A percentile compares a stretch with the other conserved stretches of the same genome.
These are phyloP conservation scores for Zoanthus sociatus DNA, from an alignment of 92 coral and sea anemone genomes.

Conservation along the genomic window DNA sequence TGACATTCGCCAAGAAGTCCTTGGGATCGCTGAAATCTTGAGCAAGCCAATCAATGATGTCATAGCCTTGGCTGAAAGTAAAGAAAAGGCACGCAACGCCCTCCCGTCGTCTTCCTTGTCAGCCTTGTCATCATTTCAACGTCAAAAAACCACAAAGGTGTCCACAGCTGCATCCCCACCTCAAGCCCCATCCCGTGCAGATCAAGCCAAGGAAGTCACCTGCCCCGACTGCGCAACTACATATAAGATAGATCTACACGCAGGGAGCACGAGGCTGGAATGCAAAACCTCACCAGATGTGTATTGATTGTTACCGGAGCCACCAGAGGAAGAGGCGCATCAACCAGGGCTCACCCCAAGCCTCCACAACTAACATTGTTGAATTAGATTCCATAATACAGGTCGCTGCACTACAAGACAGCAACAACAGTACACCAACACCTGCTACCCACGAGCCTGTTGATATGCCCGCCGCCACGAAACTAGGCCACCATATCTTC, in stretches of 20 bases:
- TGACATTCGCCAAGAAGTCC: slow-evolving; percentile 67
- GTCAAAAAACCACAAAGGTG: background rate
- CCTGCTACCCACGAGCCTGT: background rate
- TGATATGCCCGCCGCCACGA: slow-evolving; percentile 6
- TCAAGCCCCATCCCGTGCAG: slow-evolving; percentile 39
- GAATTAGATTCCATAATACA: slow-evolving; percentile 50
- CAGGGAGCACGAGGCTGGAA: slow-evolving; percentile 74
- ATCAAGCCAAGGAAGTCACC: slow-evolving; percentile 36
- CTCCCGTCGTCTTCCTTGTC: slow-evolving; percentile 68
- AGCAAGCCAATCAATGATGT: slow-evolving; percentile 62
- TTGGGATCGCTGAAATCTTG: slow-evolving; percentile 52
- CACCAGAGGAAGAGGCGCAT: slow-evolving; percentile 28
- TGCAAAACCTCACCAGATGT: slow-evolving; percentile 61
- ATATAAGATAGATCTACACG: slow-evolving; percentile 64
- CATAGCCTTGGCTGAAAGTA: slow-evolving; percentile 68
- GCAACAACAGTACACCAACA: background rate
- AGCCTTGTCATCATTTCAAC: slow-evolving; percentile 55
- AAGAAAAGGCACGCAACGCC: slow-evolving; percentile 79
- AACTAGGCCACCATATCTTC: background rate
- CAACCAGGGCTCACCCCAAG: background rate
- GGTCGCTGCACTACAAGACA: slow-evolving; percentile 33
- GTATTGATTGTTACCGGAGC: slow-evolving; percentile 62
- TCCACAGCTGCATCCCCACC: background rate
- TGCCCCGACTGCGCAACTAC: slow-evolving; percentile 61
- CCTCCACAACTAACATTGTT: slow-evolving; percentile 7